Percentiles rank a stretch among this genome's conserved stretches.
These are phyloP conservation scores for Eupsittula cactorum DNA, from an alignment of 2,113 vertebrate genomes.

Conservation along the genomic window DNA sequence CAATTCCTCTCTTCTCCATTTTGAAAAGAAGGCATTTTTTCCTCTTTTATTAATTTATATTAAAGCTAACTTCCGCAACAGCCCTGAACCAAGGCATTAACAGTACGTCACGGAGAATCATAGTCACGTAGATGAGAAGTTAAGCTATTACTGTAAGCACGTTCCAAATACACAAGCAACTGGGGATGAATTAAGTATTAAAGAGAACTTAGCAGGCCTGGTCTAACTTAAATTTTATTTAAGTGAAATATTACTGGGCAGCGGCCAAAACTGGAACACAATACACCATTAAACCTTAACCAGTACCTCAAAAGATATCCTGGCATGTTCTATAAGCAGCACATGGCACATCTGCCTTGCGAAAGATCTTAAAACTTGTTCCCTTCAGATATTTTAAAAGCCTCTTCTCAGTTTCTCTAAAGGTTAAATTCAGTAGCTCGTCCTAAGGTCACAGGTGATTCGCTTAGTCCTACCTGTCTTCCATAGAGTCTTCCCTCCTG, in stretches of 20 bases:
- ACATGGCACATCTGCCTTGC: neutral
- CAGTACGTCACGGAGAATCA: neutral
- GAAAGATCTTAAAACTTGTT: neutral
- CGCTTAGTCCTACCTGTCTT: constrained; percentile 82
- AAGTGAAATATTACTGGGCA: neutral
- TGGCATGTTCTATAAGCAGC: accelerated
- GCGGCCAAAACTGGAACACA: neutral
- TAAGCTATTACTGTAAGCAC: accelerated
- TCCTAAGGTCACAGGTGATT: too few relatives aligned
- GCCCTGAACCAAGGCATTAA: neutral
- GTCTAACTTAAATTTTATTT: neutral
- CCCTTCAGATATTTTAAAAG: neutral
- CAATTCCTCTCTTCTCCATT: neutral
- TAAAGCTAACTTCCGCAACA: neutral
- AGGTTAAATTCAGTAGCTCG: neutral
- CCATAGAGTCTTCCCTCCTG: constrained; percentile 90
- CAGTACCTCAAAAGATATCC: neutral
- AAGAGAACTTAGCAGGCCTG: neutral
- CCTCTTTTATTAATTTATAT: neutral
- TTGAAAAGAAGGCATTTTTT: neutral
- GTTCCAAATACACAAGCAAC: neutral
- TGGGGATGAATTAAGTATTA: neutral
- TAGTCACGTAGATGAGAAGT: accelerated
- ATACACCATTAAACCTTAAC: neutral
- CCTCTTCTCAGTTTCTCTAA: accelerated